phyloP scores from a whole-genome alignment of 2,888 invertebrate species.

The Biston stratarius region DNA sequence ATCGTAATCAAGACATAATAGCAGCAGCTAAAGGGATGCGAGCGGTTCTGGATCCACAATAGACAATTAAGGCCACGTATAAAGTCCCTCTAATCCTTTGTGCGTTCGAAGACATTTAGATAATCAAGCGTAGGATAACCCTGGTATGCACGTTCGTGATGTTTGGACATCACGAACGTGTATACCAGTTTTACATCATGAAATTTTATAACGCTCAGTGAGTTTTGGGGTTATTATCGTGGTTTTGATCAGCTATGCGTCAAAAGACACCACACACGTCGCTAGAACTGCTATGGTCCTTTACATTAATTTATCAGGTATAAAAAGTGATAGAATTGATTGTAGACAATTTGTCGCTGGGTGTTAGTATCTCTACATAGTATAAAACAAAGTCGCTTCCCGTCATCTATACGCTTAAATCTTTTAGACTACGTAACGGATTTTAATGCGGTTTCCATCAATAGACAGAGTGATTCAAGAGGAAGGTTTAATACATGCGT shows the following conservation, averaged over 20 bases:
- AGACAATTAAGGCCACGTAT: constrained; percentile 68
- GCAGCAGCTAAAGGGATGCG: constrained; percentile 26
- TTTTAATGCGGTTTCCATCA: no score
- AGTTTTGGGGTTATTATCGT: constrained; percentile 73
- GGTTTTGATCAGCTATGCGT: constrained; percentile 75
- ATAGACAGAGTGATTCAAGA: no score
- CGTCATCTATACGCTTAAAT: no score
- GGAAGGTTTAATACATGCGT: no score
- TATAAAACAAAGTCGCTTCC: no score
- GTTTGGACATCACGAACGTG: no score
- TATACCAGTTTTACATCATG: no score
- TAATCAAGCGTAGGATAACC: constrained; percentile 68
- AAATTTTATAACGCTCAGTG: constrained; percentile 75
- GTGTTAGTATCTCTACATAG: constrained; percentile 6
- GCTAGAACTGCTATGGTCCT: constrained; percentile 58
- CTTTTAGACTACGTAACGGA: no score
- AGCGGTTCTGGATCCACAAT: constrained; percentile 58
- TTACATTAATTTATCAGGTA: constrained; percentile 71
- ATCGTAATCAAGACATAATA: constrained; percentile 32
- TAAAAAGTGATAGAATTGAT: constrained; percentile 54
- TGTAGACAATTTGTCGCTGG: constrained; percentile 41
- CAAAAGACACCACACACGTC: constrained; percentile 80
- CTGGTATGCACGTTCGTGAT: constrained; percentile 76
- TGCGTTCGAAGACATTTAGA: constrained; percentile 71
- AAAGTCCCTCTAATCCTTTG: constrained; percentile 66